phyloP scores from a whole-genome alignment of 2,888 invertebrate genomes.

The Microchrysa polita region DNA sequence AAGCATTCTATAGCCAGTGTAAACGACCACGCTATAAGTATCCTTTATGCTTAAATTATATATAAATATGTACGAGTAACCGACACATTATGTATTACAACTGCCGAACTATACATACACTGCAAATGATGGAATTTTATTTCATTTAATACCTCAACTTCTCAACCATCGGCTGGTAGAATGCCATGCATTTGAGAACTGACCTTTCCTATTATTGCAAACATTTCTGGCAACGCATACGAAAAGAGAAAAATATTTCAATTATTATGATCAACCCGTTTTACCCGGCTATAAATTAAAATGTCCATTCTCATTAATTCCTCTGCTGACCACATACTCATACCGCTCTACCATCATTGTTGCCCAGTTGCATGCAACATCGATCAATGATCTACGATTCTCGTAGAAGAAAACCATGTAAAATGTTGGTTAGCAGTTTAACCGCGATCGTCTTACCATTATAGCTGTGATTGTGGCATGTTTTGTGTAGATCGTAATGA shows the following conservation, averaged over 20 bases:
- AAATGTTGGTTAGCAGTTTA: neutral
- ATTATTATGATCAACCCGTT: neutral
- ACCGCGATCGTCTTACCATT: no score
- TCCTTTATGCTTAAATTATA: no score
- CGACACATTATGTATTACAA: no score
- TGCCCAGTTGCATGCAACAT: neutral
- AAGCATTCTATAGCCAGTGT: no score
- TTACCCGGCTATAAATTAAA: neutral
- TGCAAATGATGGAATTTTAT: constrained; percentile 6
- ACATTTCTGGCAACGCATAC: neutral
- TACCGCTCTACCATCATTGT: neutral
- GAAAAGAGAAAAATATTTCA: neutral
- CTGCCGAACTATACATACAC: neutral
- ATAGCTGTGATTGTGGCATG: neutral
- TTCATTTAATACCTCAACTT: no score
- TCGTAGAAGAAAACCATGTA: neutral
- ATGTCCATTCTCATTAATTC: constrained; percentile 18
- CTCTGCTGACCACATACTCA: neutral
- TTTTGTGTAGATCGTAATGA: neutral
- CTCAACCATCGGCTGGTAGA: neutral
- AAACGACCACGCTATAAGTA: no score
- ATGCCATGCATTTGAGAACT: constrained; percentile 14
- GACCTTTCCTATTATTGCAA: constrained; percentile 20
- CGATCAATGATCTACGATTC: neutral
- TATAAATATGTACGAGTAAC: no score